phyloP scores from a whole-genome alignment of 1,140 invertebrate species.

The Steinernema khuongi region DNA sequence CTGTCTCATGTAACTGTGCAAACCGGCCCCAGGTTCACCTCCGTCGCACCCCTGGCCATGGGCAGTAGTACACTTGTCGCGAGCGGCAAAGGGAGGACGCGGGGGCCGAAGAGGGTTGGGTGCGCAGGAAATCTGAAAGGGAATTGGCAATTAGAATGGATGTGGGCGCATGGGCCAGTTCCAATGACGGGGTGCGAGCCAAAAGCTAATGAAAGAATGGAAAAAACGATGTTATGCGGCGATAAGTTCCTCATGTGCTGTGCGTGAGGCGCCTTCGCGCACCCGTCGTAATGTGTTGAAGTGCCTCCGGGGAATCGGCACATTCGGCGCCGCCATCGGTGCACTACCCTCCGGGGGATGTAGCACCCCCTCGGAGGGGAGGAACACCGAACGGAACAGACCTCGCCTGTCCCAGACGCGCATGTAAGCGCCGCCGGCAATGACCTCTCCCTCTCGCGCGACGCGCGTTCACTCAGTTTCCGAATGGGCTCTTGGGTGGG shows the following conservation, averaged over 20 bases:
- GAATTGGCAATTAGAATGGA: not conserved
- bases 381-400: too few relatives aligned
- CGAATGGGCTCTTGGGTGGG: constrained; percentile 3
- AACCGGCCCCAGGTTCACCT: too few relatives aligned
- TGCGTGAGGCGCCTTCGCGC: not conserved
- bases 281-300: not conserved
- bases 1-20: not conserved
- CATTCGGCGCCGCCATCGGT: not conserved
- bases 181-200: not conserved
- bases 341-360: not conserved
- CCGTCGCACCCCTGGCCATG: too few relatives aligned
- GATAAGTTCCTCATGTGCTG: not conserved
- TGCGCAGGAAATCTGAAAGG: not conserved
- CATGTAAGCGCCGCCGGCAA: not conserved
- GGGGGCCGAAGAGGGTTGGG: not conserved
- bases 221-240: constrained; percentile 2
- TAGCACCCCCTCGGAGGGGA: not conserved
- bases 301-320: not conserved
- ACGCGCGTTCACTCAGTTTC: not conserved
- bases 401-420: not conserved
- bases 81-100: not conserved
- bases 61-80: too few relatives aligned
- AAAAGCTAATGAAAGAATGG: constrained; percentile 12
- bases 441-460: not conserved
- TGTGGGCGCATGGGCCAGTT: not conserved